Evolutionary conservation across 2,888 invertebrate genomes (phyloP).

Genomic region (Dione juno): DNA sequence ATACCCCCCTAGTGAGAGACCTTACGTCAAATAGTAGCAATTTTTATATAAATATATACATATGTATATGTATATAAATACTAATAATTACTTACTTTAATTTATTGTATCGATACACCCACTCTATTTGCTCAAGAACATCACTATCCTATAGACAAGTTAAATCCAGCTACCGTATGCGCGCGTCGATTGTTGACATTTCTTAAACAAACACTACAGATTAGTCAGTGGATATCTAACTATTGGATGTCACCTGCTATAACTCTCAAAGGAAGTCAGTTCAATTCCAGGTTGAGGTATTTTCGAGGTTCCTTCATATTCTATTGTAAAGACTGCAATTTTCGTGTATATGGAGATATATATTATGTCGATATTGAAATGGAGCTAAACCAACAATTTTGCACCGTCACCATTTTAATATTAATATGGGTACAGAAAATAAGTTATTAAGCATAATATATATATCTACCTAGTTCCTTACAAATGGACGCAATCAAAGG

Average conservation of each 20-base stretch:
- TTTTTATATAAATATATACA: no score
- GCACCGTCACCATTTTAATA: slow-evolving; percentile 9
- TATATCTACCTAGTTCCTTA: background rate
- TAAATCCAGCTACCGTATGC: slow-evolving; percentile 45
- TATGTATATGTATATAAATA: no score
- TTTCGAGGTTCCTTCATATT: background rate
- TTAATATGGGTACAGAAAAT: background rate
- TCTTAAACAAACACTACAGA: slow-evolving; percentile 35
- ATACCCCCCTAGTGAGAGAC: no score
- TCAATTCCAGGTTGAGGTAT: background rate
- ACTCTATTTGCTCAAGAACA: slow-evolving; percentile 16
- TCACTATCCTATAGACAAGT: slow-evolving; percentile 29
- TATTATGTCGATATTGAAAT: no score
- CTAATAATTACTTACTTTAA: no score
- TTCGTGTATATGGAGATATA: no score
- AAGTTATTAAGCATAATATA: slow-evolving; percentile 10
- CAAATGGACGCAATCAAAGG: slow-evolving; percentile 14
- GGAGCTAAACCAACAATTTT: background rate
- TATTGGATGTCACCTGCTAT: slow-evolving; percentile 11
- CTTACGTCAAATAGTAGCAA: no score
- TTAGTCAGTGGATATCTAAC: slow-evolving; percentile 31
- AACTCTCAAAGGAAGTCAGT: background rate
- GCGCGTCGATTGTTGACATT: slow-evolving; percentile 34
- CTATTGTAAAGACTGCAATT: background rate
- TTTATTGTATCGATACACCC: background rate